A percentile compares a stretch with the other conserved stretches of the same genome.
Conservation (phyloP, 2,797 vertebrate genomes). For the Bovichtus variegatus region DNA sequence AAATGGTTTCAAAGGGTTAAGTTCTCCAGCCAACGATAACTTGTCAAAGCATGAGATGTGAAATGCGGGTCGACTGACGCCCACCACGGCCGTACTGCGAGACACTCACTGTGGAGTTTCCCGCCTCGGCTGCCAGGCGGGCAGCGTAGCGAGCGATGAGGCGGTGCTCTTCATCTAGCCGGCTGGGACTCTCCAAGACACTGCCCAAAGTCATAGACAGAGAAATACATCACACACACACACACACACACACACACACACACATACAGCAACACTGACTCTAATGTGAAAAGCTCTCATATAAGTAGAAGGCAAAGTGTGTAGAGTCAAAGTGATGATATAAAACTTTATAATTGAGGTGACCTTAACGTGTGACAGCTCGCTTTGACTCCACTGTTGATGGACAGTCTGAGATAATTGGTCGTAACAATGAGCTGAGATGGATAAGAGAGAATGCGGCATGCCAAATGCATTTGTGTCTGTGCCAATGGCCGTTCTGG, state of each 20-base stretch:
- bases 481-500: conserved; percentile 31
- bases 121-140: conserved; percentile 94
- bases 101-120: conserved; percentile 90
- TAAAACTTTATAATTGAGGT: conserved; percentile 27
- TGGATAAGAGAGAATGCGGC: conserved; percentile 35
- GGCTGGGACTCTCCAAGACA: conserved; percentile 94
- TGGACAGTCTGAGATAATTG: conserved; percentile 43
- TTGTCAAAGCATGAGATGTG: conserved; percentile 36
- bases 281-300: conserved; percentile 33
- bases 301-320: conserved; percentile 27
- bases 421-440: conserved; percentile 41
- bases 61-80: conserved; percentile 43
- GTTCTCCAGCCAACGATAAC: conserved; percentile 17
- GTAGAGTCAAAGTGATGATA: conserved; percentile 13
- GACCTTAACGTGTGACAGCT: conserved; percentile 41
- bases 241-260: conserved; percentile 48
- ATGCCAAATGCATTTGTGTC: conserved; percentile 52
- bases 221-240: conserved; percentile 58
- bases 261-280: conserved; percentile 16
- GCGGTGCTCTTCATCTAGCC: conserved; percentile 95
- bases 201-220: conserved; percentile 78
- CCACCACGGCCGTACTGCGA: conserved; percentile 11
- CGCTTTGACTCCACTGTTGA: conserved; percentile 34
- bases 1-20: too few species aligned
- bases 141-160: conserved; percentile 97